A percentile compares a stretch with the other conserved stretches of the same genome.
phyloP scores from a whole-genome alignment of 37 sponge, comb jelly and placozoan genomes.

The Bolinopsis microptera region DNA sequence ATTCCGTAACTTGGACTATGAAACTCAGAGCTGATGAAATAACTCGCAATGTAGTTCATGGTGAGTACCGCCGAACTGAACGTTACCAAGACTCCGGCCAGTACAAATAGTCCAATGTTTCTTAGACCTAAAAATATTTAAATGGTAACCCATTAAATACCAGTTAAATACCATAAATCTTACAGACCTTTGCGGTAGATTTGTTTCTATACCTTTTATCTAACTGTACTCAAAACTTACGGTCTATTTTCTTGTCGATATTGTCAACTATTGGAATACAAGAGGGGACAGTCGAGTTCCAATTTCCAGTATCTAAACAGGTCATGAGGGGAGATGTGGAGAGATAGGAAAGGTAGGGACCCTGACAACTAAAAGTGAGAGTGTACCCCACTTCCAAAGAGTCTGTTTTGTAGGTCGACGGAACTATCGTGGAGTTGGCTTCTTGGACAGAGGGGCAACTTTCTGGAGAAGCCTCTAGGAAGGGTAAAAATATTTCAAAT shows the following conservation, averaged over 20 bases:
- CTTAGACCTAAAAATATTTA: background rate
- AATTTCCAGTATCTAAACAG: background rate
- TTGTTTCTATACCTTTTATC: no score
- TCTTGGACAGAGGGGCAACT: background rate
- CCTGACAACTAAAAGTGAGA: background rate
- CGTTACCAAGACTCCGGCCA: background rate
- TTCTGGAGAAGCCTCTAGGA: no score
- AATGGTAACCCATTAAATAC: no score
- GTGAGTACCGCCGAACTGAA: background rate
- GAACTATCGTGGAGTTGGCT: background rate
- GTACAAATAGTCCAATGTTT: background rate
- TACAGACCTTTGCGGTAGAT: no score
- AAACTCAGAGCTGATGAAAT: background rate
- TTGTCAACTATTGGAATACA: background rate
- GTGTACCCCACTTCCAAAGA: background rate
- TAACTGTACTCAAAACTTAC: no score
- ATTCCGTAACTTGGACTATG: background rate
- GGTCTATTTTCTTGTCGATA: background rate
- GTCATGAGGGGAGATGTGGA: background rate
- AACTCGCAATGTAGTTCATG: background rate
- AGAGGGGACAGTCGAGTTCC: background rate
- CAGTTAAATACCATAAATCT: no score
- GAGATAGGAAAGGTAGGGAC: background rate
- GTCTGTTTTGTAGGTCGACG: background rate
- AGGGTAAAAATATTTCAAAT: no score